A percentile compares a stretch with the other conserved stretches of the same genome.
Evolutionary conservation across 2,113 vertebrate species (phyloP).

Genomic region (Callospermophilus lateralis): DNA sequence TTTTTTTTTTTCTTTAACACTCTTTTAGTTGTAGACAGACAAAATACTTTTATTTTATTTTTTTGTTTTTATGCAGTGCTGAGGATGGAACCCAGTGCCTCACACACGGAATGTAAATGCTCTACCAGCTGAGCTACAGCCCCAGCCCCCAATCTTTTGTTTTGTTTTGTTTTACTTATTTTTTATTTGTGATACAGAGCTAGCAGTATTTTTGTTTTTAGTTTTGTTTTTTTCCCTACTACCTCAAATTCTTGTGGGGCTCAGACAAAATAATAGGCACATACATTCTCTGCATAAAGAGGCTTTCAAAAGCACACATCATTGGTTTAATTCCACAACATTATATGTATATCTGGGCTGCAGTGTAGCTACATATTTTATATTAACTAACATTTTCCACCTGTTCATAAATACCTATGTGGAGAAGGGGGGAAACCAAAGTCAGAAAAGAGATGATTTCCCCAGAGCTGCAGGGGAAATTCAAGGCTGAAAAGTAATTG

Average conservation of each 20-base stretch:
- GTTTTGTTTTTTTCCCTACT: background rate
- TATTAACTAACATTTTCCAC: slow-evolving; percentile 20
- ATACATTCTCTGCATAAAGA: background rate
- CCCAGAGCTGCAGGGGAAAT: background rate
- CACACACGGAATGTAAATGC: too few species aligned
- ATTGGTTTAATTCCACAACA: background rate
- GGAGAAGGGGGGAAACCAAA: background rate
- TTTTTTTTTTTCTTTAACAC: too few species aligned
- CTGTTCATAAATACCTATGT: background rate
- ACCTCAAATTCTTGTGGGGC: background rate
- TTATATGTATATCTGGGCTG: background rate
- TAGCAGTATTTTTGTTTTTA: background rate
- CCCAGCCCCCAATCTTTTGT: too few species aligned
- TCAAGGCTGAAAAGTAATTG: slow-evolving; percentile 61
- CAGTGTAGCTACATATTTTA: background rate
- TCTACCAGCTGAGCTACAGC: too few species aligned
- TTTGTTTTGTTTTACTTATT: background rate
- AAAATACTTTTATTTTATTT: too few species aligned
- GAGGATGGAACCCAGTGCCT: too few species aligned
- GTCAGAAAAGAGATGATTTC: slow-evolving; percentile 53
- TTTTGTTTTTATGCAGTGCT: too few species aligned
- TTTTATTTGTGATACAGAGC: slow-evolving; percentile 6
- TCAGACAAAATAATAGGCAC: background rate
- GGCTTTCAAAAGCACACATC: background rate
- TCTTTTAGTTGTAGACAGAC: too few species aligned